phyloP scores from a whole-genome alignment of 2,113 vertebrate genomes.

The Philantomba maxwellii region DNA sequence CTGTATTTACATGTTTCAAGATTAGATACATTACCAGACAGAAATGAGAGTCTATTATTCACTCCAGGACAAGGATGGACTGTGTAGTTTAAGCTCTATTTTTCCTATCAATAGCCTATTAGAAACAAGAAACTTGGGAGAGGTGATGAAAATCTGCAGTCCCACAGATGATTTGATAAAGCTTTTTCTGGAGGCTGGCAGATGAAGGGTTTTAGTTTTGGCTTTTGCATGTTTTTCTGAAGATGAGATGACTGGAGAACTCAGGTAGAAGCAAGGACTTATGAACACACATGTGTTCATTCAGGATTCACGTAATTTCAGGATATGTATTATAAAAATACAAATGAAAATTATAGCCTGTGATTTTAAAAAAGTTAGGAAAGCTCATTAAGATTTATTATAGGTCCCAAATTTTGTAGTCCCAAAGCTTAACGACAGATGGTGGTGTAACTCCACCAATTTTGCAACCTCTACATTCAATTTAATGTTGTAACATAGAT shows the following conservation, averaged over 20 bases:
- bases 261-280: neutral
- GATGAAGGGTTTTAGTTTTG: neutral
- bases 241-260: accelerated
- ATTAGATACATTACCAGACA: slow-evolving; percentile 18
- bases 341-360: neutral
- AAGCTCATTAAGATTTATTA: slow-evolving; percentile 77
- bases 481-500: slow-evolving; percentile 70
- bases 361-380: slow-evolving; percentile 24
- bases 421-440: slow-evolving; percentile 85
- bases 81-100: neutral
- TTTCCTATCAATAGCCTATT: neutral
- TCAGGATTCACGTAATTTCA: neutral
- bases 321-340: neutral
- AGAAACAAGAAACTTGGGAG: neutral
- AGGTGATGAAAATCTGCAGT: accelerated
- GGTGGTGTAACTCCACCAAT: slow-evolving; percentile 86
- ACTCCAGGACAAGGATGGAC: neutral
- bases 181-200: neutral
- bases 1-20: neutral
- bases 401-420: slow-evolving; percentile 80
- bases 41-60: neutral
- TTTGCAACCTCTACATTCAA: slow-evolving; percentile 59
- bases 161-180: neutral
- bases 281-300: neutral
- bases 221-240: neutral